A percentile compares a stretch with the other conserved stretches of the same genome.
Conservation (phyloP, 2,888 invertebrate species). For the Drosophila neotestacea region DNA sequence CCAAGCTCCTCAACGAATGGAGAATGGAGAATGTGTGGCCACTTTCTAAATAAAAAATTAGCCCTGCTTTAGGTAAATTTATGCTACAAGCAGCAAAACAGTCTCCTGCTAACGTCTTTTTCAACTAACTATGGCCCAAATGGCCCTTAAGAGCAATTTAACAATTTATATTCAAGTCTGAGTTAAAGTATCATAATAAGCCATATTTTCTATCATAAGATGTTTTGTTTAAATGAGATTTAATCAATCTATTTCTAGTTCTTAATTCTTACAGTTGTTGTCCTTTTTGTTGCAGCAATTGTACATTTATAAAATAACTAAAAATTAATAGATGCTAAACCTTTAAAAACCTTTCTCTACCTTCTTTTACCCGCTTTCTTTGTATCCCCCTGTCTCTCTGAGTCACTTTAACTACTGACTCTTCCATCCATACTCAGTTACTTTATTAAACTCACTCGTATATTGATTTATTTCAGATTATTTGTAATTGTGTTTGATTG, state of each 20-base stretch:
- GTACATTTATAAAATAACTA: not conserved
- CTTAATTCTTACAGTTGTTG: too few relatives aligned
- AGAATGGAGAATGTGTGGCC: not conserved
- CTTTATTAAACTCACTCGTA: not conserved
- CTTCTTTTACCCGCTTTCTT: not conserved
- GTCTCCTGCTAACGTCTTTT: not conserved
- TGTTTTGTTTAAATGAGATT: not conserved
- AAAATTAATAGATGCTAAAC: not conserved
- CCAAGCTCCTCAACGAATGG: slow-evolving; percentile 6
- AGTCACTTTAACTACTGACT: not conserved
- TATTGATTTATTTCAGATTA: not conserved
- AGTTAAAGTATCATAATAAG: not conserved
- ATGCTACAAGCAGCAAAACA: not conserved
- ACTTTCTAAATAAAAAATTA: slow-evolving; percentile 17
- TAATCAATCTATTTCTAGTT: too few relatives aligned
- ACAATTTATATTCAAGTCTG: not conserved
- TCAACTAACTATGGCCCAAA: not conserved
- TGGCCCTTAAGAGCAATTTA: not conserved
- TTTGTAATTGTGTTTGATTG: not conserved
- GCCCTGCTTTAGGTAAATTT: slow-evolving; percentile 19
- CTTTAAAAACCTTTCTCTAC: not conserved
- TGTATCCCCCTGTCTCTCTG: not conserved
- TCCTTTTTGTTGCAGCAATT: too few relatives aligned
- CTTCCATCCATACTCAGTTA: not conserved
- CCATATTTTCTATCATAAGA: too few relatives aligned